phyloP scores from a whole-genome alignment of 1,140 invertebrate genomes.

The Drosophila funebris region DNA sequence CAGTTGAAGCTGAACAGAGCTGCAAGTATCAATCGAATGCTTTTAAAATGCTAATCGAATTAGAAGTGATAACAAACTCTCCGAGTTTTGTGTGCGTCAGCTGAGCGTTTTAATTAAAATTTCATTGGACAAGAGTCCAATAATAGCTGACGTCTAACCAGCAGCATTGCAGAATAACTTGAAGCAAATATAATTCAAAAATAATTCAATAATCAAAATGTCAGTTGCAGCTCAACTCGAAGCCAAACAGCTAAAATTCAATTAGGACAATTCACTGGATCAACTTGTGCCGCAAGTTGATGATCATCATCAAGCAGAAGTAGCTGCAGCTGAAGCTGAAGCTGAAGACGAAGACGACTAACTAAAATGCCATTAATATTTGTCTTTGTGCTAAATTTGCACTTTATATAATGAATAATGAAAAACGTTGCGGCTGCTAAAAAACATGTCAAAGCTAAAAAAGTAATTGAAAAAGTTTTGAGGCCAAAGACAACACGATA shows the following conservation, averaged over 20 bases:
- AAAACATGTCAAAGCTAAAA: slow-evolving; percentile 64
- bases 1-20: too few species aligned
- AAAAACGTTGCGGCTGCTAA: slow-evolving; percentile 23
- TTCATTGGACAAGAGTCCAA: too few species aligned
- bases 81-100: too few species aligned
- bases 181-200: neutral
- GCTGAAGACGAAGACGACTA: slow-evolving; percentile 1
- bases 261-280: slow-evolving; percentile 16
- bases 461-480: slow-evolving; percentile 77
- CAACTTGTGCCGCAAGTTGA: too few species aligned
- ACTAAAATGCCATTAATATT: slow-evolving; percentile 58
- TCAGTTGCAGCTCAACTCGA: slow-evolving; percentile 21
- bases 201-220: slow-evolving; percentile 27
- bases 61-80: too few species aligned
- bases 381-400: slow-evolving; percentile 47
- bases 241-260: slow-evolving; percentile 14
- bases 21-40: too few species aligned
- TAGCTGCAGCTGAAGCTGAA: too few species aligned
- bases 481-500: slow-evolving; percentile 15
- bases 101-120: neutral
- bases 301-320: too few species aligned
- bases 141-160: neutral
- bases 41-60: too few species aligned
- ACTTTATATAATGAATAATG: slow-evolving; percentile 46
- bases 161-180: neutral